These are phyloP conservation scores for Drosophila pachea DNA, from an alignment of 1,140 invertebrate species.

Conservation along the genomic window DNA sequence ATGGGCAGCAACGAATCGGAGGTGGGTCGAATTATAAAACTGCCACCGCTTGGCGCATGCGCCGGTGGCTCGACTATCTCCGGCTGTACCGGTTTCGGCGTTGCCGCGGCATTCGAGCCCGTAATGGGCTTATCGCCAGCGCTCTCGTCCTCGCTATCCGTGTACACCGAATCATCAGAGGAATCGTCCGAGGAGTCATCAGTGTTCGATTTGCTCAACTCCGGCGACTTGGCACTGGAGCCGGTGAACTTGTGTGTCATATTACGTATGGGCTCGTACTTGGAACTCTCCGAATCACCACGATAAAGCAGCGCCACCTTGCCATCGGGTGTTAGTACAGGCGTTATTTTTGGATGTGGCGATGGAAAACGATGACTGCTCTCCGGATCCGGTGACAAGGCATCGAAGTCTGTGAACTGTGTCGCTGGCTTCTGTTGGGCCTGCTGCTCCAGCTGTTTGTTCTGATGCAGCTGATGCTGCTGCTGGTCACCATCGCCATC, in stretches of 20 bases:
- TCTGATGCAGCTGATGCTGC: conserved; percentile 37
- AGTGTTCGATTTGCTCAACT: conserved; percentile 24
- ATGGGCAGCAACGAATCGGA: conserved; percentile 72
- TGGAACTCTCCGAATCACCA: conserved; percentile 78
- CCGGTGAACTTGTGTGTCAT: conserved; percentile 72
- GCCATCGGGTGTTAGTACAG: conserved; percentile 78
- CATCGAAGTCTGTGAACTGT: conserved; percentile 73
- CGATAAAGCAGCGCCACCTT: conserved; percentile 79
- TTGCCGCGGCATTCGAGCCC: conserved; percentile 16
- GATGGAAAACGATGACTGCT: conserved; percentile 79
- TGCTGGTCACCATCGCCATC: conserved; percentile 38
- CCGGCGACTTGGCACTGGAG: conserved; percentile 21
- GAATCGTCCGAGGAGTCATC: conserved; percentile 56
- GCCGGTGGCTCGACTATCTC: conserved; percentile 58
- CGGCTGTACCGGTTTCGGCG: conserved; percentile 50
- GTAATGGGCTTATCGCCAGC: conserved; percentile 37
- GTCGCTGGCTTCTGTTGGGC: conserved; percentile 63
- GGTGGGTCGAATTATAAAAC: conserved; percentile 72
- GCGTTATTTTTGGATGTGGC: conserved; percentile 79
- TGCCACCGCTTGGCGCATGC: conserved; percentile 51
- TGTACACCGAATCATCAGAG: conserved; percentile 60
- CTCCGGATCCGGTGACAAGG: conserved; percentile 77
- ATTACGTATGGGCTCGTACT: conserved; percentile 78
- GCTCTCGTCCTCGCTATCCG: conserved; percentile 59
- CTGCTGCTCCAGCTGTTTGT: conserved; percentile 29